Percentiles rank a stretch among this genome's conserved stretches.
Conservation (phyloP, 2,888 invertebrate genomes). For the Pheosia tremula region DNA sequence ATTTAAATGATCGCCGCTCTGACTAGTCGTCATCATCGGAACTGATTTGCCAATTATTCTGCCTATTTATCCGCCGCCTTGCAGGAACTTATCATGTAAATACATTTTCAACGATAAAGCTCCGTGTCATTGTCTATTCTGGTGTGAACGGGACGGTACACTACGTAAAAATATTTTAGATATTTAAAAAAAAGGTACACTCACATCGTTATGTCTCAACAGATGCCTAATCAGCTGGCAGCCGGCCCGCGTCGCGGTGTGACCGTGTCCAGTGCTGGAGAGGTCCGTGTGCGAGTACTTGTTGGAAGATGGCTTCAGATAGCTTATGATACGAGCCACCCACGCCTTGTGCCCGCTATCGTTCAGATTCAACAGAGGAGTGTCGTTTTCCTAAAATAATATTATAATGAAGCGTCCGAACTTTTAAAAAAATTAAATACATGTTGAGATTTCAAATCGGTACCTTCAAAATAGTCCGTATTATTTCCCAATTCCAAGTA, state of each 20-base stretch:
- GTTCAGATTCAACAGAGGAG: conserved; percentile 63
- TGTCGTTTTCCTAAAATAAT: conserved; percentile 63
- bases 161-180: too few relatives aligned
- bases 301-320: conserved; percentile 94
- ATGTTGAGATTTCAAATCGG: background rate
- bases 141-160: too few relatives aligned
- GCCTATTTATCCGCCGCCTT: too few relatives aligned
- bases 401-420: conserved; percentile 8
- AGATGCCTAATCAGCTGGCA: conserved; percentile 91
- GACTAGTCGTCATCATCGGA: too few relatives aligned
- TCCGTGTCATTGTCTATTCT: too few relatives aligned
- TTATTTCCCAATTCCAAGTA: conserved; percentile 97
- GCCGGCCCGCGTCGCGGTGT: conserved; percentile 87
- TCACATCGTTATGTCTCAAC: conserved; percentile 86
- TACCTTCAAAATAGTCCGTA: conserved; percentile 92
- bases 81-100: too few relatives aligned
- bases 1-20: too few relatives aligned
- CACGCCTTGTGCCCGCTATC: conserved; percentile 76
- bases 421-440: background rate
- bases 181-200: conserved; percentile 28
- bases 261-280: conserved; percentile 80
- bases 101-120: too few relatives aligned
- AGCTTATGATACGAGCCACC: conserved; percentile 90
- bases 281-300: conserved; percentile 94
- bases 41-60: too few relatives aligned